phyloP scores from a whole-genome alignment of 2,113 vertebrate genomes.

The Cheilinus undulatus region DNA sequence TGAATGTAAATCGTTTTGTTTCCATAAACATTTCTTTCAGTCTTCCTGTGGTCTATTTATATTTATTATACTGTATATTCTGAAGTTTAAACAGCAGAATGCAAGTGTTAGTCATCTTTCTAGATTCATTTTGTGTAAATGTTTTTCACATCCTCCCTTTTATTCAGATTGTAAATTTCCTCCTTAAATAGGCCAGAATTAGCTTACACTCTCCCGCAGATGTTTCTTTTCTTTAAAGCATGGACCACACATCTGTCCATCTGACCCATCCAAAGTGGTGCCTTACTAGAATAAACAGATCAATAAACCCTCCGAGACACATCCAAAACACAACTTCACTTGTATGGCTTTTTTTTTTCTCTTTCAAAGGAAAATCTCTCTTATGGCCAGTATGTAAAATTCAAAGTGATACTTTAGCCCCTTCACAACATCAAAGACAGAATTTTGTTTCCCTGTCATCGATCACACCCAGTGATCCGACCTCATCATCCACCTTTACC shows the following conservation, averaged over 20 bases:
- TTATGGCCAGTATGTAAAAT: background rate
- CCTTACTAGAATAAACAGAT: constrained; percentile 58
- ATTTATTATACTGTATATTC: constrained; percentile 75
- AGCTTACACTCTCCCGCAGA: background rate
- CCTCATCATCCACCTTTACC: constrained; percentile 26
- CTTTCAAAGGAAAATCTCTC: constrained; percentile 12
- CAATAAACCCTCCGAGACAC: constrained; percentile 7
- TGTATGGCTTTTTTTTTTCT: constrained; percentile 1
- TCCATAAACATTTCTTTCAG: constrained; percentile 48
- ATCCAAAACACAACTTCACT: constrained; percentile 10
- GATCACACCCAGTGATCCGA: constrained; percentile 7
- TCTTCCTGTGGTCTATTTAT: constrained; percentile 69
- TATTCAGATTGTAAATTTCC: background rate
- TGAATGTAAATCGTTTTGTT: constrained; percentile 75
- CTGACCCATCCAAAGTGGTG: constrained; percentile 50
- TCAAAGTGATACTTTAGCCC: background rate
- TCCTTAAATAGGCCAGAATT: constrained; percentile 35
- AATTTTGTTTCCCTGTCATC: background rate
- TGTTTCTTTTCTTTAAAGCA: constrained; percentile 17
- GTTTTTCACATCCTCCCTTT: constrained; percentile 22
- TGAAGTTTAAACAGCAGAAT: constrained; percentile 52
- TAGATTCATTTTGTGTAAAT: constrained; percentile 18
- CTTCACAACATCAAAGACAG: background rate
- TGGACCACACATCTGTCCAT: constrained; percentile 14
- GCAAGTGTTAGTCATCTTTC: constrained; percentile 40